phyloP scores from a whole-genome alignment of 2,888 invertebrate genomes.

The Leucoma salicis region DNA sequence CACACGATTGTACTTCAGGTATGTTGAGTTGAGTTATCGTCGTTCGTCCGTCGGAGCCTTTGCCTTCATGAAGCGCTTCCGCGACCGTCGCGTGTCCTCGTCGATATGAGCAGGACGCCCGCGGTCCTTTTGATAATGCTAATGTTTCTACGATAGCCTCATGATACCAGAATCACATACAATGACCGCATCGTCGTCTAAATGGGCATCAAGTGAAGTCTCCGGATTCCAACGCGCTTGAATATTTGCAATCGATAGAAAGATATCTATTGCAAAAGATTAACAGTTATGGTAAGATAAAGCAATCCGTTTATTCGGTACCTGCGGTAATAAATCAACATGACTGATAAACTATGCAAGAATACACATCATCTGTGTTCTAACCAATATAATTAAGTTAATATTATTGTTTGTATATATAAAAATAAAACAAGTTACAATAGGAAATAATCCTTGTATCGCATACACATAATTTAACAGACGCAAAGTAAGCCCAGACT shows the following conservation, averaged over 20 bases:
- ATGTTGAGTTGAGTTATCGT: constrained; percentile 75
- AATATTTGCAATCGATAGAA: constrained; percentile 52
- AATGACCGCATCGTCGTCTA: constrained; percentile 63
- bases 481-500: too few relatives aligned
- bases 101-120: constrained; percentile 73
- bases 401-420: too few relatives aligned
- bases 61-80: constrained; percentile 65
- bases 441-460: too few relatives aligned
- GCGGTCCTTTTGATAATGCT: constrained; percentile 79
- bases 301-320: constrained; percentile 36
- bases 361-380: too few relatives aligned
- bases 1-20: constrained; percentile 71
- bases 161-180: constrained; percentile 69
- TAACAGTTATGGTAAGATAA: constrained; percentile 55
- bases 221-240: constrained; percentile 51
- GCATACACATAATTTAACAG: too few relatives aligned
- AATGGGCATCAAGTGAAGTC: constrained; percentile 62
- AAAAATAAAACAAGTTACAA: too few relatives aligned
- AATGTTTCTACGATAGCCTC: constrained; percentile 69
- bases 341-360: not conserved
- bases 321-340: constrained; percentile 19
- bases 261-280: constrained; percentile 49
- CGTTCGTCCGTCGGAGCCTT: constrained; percentile 68
- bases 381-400: too few relatives aligned
- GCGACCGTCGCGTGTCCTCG: constrained; percentile 69